A percentile compares a stretch with the other conserved stretches of the same genome.
Conservation (phyloP, 2,797 vertebrate species). For the Sebastolobus altivelis region DNA sequence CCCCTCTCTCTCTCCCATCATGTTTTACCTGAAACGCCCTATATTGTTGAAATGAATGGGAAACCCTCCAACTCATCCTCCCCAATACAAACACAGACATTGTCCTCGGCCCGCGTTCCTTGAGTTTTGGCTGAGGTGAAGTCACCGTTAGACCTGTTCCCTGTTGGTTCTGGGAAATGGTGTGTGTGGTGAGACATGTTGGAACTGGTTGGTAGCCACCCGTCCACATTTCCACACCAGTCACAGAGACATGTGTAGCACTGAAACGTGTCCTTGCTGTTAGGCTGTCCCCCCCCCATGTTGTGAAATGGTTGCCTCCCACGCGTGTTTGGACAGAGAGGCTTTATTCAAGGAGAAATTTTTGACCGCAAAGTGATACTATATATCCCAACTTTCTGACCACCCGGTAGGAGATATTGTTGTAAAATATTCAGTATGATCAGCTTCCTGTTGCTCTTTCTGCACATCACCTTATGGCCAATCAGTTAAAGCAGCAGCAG, state of each 20-base stretch:
- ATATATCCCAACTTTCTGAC: not conserved
- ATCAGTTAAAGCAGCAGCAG: slow-evolving; percentile 9
- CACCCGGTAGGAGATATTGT: not conserved
- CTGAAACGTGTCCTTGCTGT: not conserved
- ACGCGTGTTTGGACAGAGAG: not conserved
- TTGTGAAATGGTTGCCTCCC: slow-evolving; percentile 9
- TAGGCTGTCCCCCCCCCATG: not conserved
- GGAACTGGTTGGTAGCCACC: slow-evolving; percentile 47
- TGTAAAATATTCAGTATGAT: not conserved
- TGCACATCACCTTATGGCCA: not conserved
- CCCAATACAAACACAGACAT: slow-evolving; percentile 25
- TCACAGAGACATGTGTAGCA: not conserved
- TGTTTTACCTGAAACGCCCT: slow-evolving; percentile 2
- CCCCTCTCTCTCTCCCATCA: not conserved
- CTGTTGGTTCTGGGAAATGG: slow-evolving; percentile 30
- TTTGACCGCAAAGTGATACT: not conserved
- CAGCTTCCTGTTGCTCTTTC: not conserved
- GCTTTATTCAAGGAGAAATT: slow-evolving; percentile 1
- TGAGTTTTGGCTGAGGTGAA: not conserved
- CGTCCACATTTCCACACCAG: slow-evolving; percentile 1
- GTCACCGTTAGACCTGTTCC: slow-evolving; percentile 44
- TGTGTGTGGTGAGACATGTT: slow-evolving; percentile 52
- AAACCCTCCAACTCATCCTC: slow-evolving; percentile 12
- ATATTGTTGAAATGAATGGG: slow-evolving; percentile 12
- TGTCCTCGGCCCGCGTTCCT: slow-evolving; percentile 39